Conservation (phyloP, 2,113 vertebrate genomes). For the Artemisiospiza belli region DNA sequence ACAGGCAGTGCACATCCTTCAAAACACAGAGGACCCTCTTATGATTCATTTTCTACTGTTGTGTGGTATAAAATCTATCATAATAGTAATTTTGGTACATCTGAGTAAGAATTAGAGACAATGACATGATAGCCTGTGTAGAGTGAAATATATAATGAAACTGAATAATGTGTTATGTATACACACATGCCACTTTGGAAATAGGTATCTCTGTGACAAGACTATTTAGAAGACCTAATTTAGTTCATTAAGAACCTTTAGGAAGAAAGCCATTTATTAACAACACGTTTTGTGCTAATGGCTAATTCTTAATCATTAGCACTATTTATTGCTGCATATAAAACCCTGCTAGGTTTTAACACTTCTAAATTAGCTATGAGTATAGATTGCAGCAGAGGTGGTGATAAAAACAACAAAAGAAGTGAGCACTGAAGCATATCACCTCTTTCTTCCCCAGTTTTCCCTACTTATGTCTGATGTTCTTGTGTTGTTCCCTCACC, state of each 20-base stretch:
- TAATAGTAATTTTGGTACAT: not conserved
- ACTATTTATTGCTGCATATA: not conserved
- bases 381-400: not conserved
- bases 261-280: not conserved
- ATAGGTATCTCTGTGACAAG: not conserved
- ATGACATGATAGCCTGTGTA: not conserved
- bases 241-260: not conserved
- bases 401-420: not conserved
- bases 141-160: not conserved
- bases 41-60: not conserved
- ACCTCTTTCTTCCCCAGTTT: not conserved
- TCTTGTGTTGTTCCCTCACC: not conserved
- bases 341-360: not conserved
- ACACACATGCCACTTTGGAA: not conserved
- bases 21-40: not conserved
- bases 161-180: not conserved
- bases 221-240: not conserved
- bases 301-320: not conserved
- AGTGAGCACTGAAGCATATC: not conserved
- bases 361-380: not conserved
- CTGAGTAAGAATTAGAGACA: not conserved
- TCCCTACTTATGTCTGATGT: not conserved
- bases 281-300: not conserved
- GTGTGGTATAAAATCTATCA: not conserved
- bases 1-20: not conserved